phyloP scores from a whole-genome alignment of 2,797 vertebrate genomes.

The Falco peregrinus region DNA sequence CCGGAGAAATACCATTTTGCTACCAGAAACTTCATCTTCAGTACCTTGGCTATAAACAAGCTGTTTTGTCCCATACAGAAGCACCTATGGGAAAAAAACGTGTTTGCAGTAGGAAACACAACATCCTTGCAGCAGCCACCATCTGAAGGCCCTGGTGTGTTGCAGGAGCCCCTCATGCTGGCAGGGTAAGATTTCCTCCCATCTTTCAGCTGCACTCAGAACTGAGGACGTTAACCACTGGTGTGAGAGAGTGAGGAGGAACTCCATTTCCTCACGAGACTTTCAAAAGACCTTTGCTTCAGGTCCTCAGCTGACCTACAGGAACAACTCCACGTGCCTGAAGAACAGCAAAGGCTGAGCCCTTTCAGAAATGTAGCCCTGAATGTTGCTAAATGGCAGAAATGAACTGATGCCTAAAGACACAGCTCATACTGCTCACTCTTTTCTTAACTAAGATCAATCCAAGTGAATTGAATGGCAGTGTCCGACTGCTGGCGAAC shows the following conservation, averaged over 20 bases:
- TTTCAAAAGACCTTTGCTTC: background rate
- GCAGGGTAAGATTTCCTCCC: background rate
- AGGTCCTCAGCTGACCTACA: background rate
- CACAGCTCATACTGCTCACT: background rate
- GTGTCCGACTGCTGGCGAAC: background rate
- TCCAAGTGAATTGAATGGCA: background rate
- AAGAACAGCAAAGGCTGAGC: background rate
- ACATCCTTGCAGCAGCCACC: background rate
- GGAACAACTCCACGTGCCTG: too few relatives aligned
- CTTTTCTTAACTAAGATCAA: background rate
- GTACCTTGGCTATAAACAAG: background rate
- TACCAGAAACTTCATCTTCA: background rate
- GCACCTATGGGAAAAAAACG: background rate
- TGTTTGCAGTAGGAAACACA: background rate
- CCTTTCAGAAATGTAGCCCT: background rate
- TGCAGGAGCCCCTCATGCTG: background rate
- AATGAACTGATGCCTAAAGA: background rate
- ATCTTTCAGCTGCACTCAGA: background rate
- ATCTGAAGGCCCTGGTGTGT: fast-evolving
- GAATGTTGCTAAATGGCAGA: background rate
- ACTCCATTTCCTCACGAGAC: background rate
- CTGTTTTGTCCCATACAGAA: background rate
- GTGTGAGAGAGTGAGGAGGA: background rate
- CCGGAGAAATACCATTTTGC: background rate
- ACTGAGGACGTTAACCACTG: background rate